A percentile compares a stretch with the other conserved stretches of the same genome.
Conservation (phyloP, 2,888 invertebrate species). For the Sminthurinus aureus region DNA sequence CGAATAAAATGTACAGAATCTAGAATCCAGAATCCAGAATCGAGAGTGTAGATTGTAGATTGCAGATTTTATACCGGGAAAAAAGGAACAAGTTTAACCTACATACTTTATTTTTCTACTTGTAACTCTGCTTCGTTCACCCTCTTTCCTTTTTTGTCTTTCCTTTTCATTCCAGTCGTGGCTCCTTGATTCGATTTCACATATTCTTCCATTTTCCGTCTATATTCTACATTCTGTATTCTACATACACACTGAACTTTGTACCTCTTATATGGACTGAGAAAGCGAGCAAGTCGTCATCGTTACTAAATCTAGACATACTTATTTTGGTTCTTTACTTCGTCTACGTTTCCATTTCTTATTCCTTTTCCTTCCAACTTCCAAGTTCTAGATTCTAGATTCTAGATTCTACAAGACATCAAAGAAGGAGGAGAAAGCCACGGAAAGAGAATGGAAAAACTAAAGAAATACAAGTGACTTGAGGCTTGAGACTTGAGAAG, state of each 20-base stretch:
- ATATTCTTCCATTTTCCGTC: background rate
- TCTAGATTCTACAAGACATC: background rate
- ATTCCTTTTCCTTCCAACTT: too few relatives aligned
- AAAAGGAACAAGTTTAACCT: background rate
- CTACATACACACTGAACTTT: too few relatives aligned
- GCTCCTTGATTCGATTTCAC: background rate
- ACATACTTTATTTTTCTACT: background rate
- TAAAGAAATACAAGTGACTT: background rate
- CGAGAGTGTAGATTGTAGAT: too few relatives aligned
- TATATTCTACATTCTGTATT: background rate
- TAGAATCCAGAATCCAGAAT: too few relatives aligned
- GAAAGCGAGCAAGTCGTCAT: too few relatives aligned
- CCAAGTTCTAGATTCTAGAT: too few relatives aligned
- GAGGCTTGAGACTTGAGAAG: background rate
- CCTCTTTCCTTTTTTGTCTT: background rate
- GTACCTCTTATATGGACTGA: too few relatives aligned
- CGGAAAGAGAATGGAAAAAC: constrained; percentile 1
- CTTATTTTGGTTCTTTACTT: too few relatives aligned
- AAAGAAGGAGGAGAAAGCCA: background rate
- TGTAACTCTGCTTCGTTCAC: background rate
- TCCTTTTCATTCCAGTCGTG: background rate
- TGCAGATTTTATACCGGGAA: too few relatives aligned
- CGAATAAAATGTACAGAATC: background rate
- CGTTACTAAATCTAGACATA: too few relatives aligned
- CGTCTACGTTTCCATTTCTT: too few relatives aligned